Evolutionary conservation across 2,113 vertebrate genomes (phyloP), one percentile per base, ranked within the genome.

Genomic region (Lycocorax pyrrhopterus): DNA sequence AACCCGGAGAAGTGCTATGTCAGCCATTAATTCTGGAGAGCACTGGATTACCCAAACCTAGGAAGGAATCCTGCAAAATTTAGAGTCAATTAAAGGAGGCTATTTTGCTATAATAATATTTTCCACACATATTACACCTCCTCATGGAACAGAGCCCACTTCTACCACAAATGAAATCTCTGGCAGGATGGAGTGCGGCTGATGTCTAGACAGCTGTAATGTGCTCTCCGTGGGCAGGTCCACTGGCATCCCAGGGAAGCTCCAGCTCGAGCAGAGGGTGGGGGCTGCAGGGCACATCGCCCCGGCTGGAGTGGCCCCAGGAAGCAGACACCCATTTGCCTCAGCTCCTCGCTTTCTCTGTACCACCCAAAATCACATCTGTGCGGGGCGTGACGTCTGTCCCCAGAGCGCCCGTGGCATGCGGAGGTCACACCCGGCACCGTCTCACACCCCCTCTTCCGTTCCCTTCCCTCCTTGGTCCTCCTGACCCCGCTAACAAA

Each of bases 51-150:
- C 90, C 88, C 83, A 92, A 87, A 93, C 94, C 92, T 52, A 84
- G 86, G 53, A 91, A 93, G 87, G 93, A 96, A 91, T 97, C 93
- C 92, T 94, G 84, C 77, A 89, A 92, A 95, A 89, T 76, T 72
- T 12, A 80, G 84, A 93, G 77, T 93, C 92, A 96, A 91, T 96
- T 96, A 96, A 84, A 93, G 86, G 92, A 96, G 89, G 39, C 88
- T 92, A 63, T 90, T 96, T 94, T 84, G 92, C 90, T 93, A 32
- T 93, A 96, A 93, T 93, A 95, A 89, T 96, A 95, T 94, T 96
- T 96, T 91, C 95, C 96, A 92, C 94, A 92, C 90, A 2, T 89
- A 77, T 90, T 94, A 95, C 96, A 96, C 95, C 95, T 96, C 88
- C 83, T 90, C 69, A 23, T 94, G 92, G 93, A 96, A 81, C 90